These are phyloP conservation scores for Noctilio leporinus DNA, from an alignment of 2,113 vertebrate genomes.

Conservation along the genomic window DNA sequence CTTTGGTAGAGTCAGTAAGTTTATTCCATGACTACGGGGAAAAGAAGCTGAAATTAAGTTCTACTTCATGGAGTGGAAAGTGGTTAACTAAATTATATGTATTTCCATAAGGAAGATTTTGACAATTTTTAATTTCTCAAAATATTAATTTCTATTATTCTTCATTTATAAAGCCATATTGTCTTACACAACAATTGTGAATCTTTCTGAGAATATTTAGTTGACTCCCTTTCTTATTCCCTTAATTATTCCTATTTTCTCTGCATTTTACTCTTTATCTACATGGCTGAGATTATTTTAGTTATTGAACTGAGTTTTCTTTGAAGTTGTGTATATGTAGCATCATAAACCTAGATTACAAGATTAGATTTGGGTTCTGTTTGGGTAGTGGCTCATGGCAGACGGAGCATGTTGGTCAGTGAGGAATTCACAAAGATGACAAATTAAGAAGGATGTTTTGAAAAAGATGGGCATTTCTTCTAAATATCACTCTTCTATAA, in stretches of 20 bases:
- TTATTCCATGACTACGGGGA: neutral
- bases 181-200: neutral
- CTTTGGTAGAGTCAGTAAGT: neutral
- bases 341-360: neutral
- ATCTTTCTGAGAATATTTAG: neutral
- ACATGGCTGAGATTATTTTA: neutral
- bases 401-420: fast-evolving
- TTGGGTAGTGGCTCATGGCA: neutral
- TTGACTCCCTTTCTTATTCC: neutral
- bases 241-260: neutral
- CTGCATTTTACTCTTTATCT: neutral
- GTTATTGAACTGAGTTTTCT: neutral
- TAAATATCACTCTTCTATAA: neutral
- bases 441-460: neutral
- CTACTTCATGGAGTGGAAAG: neutral
- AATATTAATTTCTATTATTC: neutral
- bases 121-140: neutral
- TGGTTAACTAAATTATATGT: neutral
- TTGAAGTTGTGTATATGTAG: neutral
- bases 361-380: neutral
- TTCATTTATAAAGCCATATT: neutral
- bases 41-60: neutral
- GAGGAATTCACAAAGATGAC: neutral
- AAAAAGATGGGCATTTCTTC: neutral
- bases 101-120: neutral